phyloP scores from a whole-genome alignment of 2,888 invertebrate species.

The Chymomyza fuscimana region DNA sequence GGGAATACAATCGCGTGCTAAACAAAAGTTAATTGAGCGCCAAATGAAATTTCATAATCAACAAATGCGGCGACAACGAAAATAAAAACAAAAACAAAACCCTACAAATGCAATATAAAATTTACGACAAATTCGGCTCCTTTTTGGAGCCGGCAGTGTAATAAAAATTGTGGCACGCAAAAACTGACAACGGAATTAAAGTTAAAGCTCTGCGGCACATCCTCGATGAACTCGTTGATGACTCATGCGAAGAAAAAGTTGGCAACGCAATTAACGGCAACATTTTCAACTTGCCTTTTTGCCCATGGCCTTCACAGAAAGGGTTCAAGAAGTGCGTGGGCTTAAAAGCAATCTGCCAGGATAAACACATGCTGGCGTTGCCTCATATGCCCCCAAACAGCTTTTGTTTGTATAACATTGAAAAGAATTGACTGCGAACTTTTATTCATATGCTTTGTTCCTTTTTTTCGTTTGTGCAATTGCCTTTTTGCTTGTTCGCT shows the following conservation, averaged over 20 bases:
- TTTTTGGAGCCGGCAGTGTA: slow-evolving; percentile 17
- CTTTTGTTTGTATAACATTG: slow-evolving; percentile 25
- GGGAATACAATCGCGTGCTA: slow-evolving; percentile 54
- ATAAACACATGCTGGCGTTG: neutral
- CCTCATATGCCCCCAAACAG: slow-evolving; percentile 11
- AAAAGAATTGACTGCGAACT: slow-evolving; percentile 8
- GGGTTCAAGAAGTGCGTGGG: neutral
- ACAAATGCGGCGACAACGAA: slow-evolving; percentile 37
- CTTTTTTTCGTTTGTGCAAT: neutral
- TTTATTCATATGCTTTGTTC: slow-evolving; percentile 4
- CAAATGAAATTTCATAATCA: slow-evolving; percentile 68
- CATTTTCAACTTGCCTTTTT: neutral
- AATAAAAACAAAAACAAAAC: slow-evolving; percentile 10
- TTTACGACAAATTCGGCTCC: slow-evolving; percentile 36
- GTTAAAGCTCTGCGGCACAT: neutral
- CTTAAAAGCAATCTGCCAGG: neutral
- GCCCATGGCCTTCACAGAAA: slow-evolving; percentile 1
- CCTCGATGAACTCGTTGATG: neutral
- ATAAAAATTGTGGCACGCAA: slow-evolving; percentile 14
- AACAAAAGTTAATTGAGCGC: slow-evolving; percentile 63
- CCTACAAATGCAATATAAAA: slow-evolving; percentile 29
- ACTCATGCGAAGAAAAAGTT: slow-evolving; percentile 1
- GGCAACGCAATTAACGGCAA: neutral
- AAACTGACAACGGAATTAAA: slow-evolving; percentile 2
- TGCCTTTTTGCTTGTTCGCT: neutral